A percentile compares a stretch with the other conserved stretches of the same genome.
Conservation (phyloP, 1,140 invertebrate species). For the Lasaia peninsularis region DNA sequence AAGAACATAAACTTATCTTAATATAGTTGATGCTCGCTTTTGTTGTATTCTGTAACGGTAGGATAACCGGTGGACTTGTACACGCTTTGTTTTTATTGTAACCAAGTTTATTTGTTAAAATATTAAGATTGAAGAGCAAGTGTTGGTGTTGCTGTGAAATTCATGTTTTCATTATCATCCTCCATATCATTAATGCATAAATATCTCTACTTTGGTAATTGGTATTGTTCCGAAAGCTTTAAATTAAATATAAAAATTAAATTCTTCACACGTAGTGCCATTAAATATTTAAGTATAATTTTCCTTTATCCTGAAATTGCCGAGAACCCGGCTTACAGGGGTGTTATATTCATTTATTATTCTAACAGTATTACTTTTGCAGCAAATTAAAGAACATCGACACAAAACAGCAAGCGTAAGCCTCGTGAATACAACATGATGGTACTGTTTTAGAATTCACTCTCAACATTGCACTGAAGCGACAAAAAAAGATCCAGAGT, state of each 20-base stretch:
- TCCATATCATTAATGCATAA: no score
- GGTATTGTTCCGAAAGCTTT: no score
- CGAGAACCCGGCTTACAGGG: conserved; percentile 22
- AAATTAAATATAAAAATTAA: not conserved
- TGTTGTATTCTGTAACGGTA: no score
- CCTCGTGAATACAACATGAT: conserved; percentile 20
- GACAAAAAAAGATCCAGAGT: conserved; percentile 24
- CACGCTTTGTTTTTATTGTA: no score
- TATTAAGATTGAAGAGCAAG: no score
- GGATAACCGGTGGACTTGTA: no score
- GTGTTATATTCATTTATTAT: conserved; percentile 16
- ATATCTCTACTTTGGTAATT: no score
- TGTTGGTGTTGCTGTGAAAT: no score
- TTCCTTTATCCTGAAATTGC: conserved; percentile 18
- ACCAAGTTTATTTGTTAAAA: no score
- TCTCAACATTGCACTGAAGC: conserved; percentile 18
- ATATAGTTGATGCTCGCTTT: no score
- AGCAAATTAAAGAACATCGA: conserved; percentile 40
- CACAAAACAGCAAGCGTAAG: conserved; percentile 34
- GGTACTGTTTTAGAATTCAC: not conserved
- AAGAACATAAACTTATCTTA: no score
- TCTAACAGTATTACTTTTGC: conserved; percentile 19
- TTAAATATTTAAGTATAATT: not conserved
- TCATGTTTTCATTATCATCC: no score
- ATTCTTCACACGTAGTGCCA: conserved; percentile 4